phyloP scores from a whole-genome alignment of 2,888 invertebrate species.

The Gibbula magus region DNA sequence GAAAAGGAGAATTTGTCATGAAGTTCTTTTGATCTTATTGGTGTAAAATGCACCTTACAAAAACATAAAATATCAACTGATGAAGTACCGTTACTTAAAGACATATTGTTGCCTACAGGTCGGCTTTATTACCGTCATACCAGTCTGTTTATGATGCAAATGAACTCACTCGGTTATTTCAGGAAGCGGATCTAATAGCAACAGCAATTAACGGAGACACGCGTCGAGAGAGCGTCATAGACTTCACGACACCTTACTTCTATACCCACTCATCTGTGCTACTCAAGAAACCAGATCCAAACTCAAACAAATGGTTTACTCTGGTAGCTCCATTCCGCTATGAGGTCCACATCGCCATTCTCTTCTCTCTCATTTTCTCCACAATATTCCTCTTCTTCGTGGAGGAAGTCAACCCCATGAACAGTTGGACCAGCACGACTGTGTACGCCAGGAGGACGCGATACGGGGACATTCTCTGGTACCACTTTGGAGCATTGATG shows the following conservation, averaged over 20 bases:
- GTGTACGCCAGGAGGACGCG: neutral
- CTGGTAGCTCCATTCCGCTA: neutral
- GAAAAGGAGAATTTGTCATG: too few species aligned
- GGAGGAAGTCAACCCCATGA: neutral
- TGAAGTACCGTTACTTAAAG: too few species aligned
- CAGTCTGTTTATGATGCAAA: too few species aligned
- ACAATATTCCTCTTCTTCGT: neutral
- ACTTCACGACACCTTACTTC: neutral
- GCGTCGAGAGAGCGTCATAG: neutral
- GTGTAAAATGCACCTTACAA: too few species aligned
- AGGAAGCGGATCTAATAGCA: neutral
- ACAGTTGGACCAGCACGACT: neutral
- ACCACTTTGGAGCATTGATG: neutral
- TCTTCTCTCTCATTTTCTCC: neutral
- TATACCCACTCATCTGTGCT: neutral
- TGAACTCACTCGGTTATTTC: neutral
- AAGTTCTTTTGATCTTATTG: too few species aligned
- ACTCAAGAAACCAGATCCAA: neutral
- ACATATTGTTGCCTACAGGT: too few species aligned
- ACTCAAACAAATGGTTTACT: neutral
- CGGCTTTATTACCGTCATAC: too few species aligned
- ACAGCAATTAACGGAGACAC: neutral
- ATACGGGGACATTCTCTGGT: neutral
- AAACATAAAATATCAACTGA: too few species aligned
- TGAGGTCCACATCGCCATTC: neutral